Evolutionary conservation across 1,140 invertebrate species (phyloP), one percentile per base, ranked within the genome.

Genomic region (Calliopsis andreniformis): DNA sequence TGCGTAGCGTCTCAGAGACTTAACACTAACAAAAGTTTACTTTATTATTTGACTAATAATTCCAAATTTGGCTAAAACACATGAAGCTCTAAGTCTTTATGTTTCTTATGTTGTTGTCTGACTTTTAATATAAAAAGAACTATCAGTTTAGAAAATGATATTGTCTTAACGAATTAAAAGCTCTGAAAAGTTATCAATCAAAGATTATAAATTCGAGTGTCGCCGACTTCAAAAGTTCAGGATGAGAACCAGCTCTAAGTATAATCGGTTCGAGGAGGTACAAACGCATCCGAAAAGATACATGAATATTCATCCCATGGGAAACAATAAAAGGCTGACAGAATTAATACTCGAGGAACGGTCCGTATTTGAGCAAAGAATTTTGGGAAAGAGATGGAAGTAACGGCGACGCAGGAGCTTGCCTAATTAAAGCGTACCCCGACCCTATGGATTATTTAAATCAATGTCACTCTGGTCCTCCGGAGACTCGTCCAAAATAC

Each of bases 391-490:
- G 56, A 49, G 53, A 56, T 51, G 51, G 69, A 30, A 14, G 49
- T 32, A 20, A 30, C 23, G 12, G n/a, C 42, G 58, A 20, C 39
- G 58, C 70, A 51, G 51, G 59, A 70, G 49, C 70, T 70, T 35
- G 62, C 66, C 69, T 83, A 83, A 83, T 83, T 83, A 83, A 83
- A 75, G 70, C 76, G 51, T 82, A 61, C 76, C 76, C 82, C 76
- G 64, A 58, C 76, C 82, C 80, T 49, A 59, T 70, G 79, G 83
- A 82, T 86, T 86, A 86, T 86, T 86, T 75, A 86, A 86, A 84
- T 86, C 81, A 86, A 84, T 82, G 84, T 83, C 83, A 85, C 55
- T 64, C 70, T 2, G 76, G 47, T 76, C 20, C 83, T 85, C 83
- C 66, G 67, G 83, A 85, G 83, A 68, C 83, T 85, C 83, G 82